Evolutionary conservation across 2,113 vertebrate species (phyloP), one percentile per base, ranked within the genome.

Genomic region (Festucalex cinctus): DNA sequence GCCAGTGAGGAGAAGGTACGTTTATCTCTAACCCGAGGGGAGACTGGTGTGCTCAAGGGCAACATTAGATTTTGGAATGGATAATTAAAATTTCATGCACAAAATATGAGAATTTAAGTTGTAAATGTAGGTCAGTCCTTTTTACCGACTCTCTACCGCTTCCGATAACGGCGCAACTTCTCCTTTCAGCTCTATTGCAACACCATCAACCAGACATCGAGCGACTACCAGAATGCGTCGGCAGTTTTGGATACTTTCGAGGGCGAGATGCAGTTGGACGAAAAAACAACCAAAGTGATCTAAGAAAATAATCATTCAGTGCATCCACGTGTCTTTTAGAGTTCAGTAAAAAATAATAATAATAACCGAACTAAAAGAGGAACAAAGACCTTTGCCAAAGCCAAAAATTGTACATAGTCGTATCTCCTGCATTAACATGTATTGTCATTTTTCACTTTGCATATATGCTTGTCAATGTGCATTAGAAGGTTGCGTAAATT

Each of bases 1-100:
- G 90, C 92, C 41, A 87, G 88, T 70, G 95, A 96, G 84, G 92
- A 92, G 79, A 90, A 88, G 89, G 96, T 99, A 92, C 22, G 37
- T 37, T 20, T 26, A 22, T 9, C 6, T 32, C 26, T 32, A 32
- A 57, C 17, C 54, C 12, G 6, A 46, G 17, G 44, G 44, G 14
- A 6, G 44, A 44, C 16, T 17, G 4, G 14, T 44, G 16, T 4
- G 43, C 43, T 17, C 43, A 44, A 17, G 43, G 43, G 43, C 4
- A 3, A 16, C 43, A 17, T 16, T 44, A 5, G 43, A 44, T 44
- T 16, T 44, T 44, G 43, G 43, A 44, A 16, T 14, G 17, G 17
- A 44, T 44, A 3, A 44, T 16, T 44, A 16, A 12, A 43, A 43
- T 43, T 14, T 9, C 41, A 43, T 16, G 0, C 3, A 43, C 13